Evolutionary conservation across 1,140 invertebrate genomes (phyloP).

Genomic region (Agrilus planipennis): DNA sequence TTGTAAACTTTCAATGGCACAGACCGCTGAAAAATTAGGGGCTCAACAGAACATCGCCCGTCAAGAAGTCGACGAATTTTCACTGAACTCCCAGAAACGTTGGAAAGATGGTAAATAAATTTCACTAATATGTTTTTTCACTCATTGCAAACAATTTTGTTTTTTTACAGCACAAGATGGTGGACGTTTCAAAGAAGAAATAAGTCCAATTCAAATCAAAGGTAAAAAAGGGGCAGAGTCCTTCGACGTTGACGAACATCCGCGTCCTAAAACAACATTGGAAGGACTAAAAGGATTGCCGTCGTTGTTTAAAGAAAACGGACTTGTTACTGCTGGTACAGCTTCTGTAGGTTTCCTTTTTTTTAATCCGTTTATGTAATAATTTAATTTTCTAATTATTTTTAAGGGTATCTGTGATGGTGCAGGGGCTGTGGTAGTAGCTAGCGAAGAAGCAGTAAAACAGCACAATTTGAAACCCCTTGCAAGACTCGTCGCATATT

Average conservation of each 20-base stretch:
- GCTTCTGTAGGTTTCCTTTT: conserved; percentile 63
- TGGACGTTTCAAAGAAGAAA: conserved; percentile 83
- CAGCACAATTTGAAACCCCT: conserved; percentile 68
- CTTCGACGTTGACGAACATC: conserved; percentile 88
- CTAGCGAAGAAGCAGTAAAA: conserved; percentile 79
- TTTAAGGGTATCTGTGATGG: conserved; percentile 89
- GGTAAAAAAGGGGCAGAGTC: conserved; percentile 67
- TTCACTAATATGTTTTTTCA: background rate
- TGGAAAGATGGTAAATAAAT: conserved; percentile 59
- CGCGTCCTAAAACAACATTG: conserved; percentile 73
- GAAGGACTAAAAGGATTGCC: conserved; percentile 75
- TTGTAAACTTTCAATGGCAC: conserved; percentile 88
- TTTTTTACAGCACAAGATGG: conserved; percentile 63
- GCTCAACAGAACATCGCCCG: conserved; percentile 78
- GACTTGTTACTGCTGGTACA: conserved; percentile 88
- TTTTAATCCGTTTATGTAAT: conserved; percentile 5
- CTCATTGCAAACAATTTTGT: conserved; percentile 7
- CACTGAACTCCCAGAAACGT: conserved; percentile 68
- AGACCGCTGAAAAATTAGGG: conserved; percentile 96
- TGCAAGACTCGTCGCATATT: conserved; percentile 64
- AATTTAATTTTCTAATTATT: conserved; percentile 4
- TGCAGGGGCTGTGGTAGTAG: conserved; percentile 79
- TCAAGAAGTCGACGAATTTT: conserved; percentile 81
- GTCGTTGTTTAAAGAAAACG: conserved; percentile 91
- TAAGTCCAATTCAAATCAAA: conserved; percentile 76